phyloP scores from a whole-genome alignment of 2,888 invertebrate species.

The Chaetogeoica ovagalla region DNA sequence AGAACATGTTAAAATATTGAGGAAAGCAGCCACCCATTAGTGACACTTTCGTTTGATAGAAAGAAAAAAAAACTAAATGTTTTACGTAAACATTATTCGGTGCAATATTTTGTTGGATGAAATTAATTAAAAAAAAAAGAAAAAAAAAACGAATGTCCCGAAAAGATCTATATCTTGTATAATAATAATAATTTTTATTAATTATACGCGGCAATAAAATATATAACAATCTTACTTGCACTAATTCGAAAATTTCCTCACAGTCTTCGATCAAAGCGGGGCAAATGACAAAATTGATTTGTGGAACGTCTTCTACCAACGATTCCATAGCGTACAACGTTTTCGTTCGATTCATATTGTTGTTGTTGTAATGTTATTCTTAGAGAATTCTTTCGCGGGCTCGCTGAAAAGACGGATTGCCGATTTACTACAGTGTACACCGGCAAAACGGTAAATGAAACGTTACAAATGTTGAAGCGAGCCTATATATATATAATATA shows the following conservation, averaged over 20 bases:
- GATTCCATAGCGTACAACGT: slow-evolving; percentile 28
- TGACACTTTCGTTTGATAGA: too few species aligned
- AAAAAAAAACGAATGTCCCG: too few species aligned
- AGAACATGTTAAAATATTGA: too few species aligned
- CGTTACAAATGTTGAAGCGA: neutral
- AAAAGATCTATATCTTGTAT: too few species aligned
- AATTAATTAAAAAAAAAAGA: too few species aligned
- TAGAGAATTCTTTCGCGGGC: neutral
- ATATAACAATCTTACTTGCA: slow-evolving; percentile 27
- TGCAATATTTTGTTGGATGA: too few species aligned
- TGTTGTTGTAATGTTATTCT: too few species aligned
- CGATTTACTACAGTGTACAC: neutral
- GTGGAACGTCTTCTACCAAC: slow-evolving; percentile 32
- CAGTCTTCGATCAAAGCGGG: slow-evolving; percentile 27
- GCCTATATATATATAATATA: too few species aligned
- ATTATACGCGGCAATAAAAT: neutral
- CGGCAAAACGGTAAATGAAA: slow-evolving; percentile 26
- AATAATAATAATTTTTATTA: too few species aligned
- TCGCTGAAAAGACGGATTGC: neutral
- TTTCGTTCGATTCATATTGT: slow-evolving; percentile 15
- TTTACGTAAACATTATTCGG: too few species aligned
- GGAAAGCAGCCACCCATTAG: too few species aligned
- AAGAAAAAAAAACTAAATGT: too few species aligned
- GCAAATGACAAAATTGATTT: slow-evolving; percentile 27
- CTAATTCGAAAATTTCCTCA: slow-evolving; percentile 31